Evolutionary conservation across 2,113 vertebrate species (phyloP).

Genomic region (Saimiri boliviensis): DNA sequence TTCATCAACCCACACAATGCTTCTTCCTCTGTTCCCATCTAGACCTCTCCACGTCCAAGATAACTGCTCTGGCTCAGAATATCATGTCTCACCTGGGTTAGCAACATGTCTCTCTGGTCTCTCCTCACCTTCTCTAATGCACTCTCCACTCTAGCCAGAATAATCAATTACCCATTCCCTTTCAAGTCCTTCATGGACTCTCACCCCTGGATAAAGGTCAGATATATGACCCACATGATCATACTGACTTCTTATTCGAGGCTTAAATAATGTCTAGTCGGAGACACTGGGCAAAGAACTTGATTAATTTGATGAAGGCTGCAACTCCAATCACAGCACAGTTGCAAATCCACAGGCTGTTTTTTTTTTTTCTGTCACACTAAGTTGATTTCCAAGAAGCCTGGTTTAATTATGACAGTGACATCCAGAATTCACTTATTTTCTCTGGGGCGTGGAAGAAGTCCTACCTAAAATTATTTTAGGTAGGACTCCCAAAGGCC

Average conservation of each 20-base stretch:
- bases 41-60: fast-evolving
- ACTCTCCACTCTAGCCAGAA: background rate
- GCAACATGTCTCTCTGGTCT: background rate
- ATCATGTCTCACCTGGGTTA: background rate
- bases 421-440: background rate
- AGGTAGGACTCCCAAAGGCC: background rate
- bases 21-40: background rate
- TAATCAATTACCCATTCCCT: background rate
- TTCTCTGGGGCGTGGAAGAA: background rate
- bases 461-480: background rate
- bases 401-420: background rate
- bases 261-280: background rate
- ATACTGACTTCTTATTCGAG: background rate
- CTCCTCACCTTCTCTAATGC: background rate
- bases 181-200: background rate
- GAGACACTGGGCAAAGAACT: background rate
- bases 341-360: background rate
- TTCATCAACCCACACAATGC: fast-evolving
- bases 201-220: background rate
- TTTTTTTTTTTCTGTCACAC: background rate
- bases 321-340: background rate
- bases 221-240: background rate
- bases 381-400: background rate
- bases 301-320: background rate
- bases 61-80: background rate